A percentile compares a stretch with the other conserved stretches of the same genome.
phyloP scores from a whole-genome alignment of 1,140 invertebrate genomes.

The Luehdorfia chinensis region DNA sequence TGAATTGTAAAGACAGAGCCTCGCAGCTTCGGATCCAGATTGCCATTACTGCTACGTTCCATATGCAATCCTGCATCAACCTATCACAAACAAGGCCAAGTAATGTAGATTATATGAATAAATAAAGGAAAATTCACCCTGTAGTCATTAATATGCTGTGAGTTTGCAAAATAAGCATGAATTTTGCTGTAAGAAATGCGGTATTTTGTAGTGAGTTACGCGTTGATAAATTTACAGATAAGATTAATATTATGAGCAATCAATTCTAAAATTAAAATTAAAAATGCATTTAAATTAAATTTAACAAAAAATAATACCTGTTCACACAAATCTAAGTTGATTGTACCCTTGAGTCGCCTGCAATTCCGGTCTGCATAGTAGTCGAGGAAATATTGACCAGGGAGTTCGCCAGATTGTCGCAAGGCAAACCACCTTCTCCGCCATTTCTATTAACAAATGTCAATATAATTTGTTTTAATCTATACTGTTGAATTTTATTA shows the following conservation, averaged over 20 bases:
- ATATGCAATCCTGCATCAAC: conserved; percentile 91
- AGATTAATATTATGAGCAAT: no score
- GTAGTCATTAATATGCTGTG: conserved; percentile 4
- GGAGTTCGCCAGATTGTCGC: conserved; percentile 91
- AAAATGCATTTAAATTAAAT: no score
- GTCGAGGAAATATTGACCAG: conserved; percentile 94
- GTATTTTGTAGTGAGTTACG: no score
- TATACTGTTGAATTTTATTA: no score
- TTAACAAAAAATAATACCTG: conserved; percentile 83
- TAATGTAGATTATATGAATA: conserved; percentile 19
- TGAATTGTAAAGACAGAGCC: conserved; percentile 92
- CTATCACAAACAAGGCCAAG: conserved; percentile 59
- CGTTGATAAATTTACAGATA: no score
- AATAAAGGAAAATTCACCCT: conserved; percentile 10
- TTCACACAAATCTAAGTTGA: conserved; percentile 96
- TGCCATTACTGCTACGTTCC: conserved; percentile 85
- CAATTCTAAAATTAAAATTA: no score
- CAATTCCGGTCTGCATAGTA: conserved; percentile 94
- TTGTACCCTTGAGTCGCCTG: conserved; percentile 91
- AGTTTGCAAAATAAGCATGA: neutral
- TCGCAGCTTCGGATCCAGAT: conserved; percentile 79
- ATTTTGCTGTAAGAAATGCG: neutral
- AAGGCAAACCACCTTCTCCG: conserved; percentile 95
- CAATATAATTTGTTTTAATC: neutral
- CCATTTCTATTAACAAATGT: conserved; percentile 87